phyloP scores from a whole-genome alignment of 2,797 vertebrate species.

The Galagoides demidoff region DNA sequence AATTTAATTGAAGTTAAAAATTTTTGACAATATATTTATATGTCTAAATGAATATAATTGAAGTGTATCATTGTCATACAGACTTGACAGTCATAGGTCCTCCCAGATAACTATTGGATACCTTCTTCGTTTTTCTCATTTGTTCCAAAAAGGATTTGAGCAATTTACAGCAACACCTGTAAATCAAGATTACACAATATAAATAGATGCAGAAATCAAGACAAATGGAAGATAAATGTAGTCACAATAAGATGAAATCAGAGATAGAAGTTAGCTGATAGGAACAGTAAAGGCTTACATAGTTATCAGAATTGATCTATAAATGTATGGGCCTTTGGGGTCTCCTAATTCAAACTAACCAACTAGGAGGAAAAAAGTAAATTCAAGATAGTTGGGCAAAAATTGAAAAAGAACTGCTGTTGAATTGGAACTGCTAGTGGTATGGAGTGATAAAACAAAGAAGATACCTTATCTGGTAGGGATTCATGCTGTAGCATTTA shows the following conservation, averaged over 20 bases:
- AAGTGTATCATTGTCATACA: constrained; percentile 5
- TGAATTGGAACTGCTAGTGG: not conserved
- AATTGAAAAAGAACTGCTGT: not conserved
- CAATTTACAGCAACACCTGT: constrained; percentile 1
- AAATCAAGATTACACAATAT: constrained; percentile 27
- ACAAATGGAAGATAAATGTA: constrained; percentile 28
- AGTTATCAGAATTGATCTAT: constrained; percentile 11
- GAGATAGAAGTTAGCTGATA: not conserved
- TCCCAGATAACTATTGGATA: not conserved
- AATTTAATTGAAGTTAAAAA: constrained; percentile 18
- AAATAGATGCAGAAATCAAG: not conserved
- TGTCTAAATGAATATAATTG: not conserved
- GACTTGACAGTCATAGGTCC: not conserved
- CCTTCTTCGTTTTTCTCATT: not conserved
- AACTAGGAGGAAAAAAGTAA: not conserved
- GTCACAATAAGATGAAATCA: not conserved
- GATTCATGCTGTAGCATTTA: not conserved
- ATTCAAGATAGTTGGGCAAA: not conserved
- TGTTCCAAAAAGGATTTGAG: constrained; percentile 25
- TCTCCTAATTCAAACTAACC: constrained; percentile 3
- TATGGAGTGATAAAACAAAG: not conserved
- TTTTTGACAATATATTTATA: not conserved
- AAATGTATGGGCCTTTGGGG: not conserved
- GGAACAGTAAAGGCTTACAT: not conserved
- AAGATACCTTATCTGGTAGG: not conserved